phyloP scores from a whole-genome alignment of 2,888 invertebrate genomes.

The Lepidocyrtoides sp. region DNA sequence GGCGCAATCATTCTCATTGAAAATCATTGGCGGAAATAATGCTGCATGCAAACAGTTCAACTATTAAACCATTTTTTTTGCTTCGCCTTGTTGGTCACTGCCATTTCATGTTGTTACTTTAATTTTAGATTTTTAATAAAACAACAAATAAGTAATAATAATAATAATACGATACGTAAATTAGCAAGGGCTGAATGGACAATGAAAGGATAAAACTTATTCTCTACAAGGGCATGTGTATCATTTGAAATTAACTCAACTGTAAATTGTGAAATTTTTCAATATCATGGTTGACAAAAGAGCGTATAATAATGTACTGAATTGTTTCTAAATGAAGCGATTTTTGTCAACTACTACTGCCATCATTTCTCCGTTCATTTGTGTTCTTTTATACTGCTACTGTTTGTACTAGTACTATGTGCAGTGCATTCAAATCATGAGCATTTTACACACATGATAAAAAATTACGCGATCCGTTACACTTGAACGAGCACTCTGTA shows the following conservation, averaged over 20 bases:
- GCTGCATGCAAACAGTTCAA: conserved; percentile 55
- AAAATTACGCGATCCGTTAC: conserved; percentile 69
- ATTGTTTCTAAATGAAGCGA: conserved; percentile 46
- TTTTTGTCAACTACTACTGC: conserved; percentile 21
- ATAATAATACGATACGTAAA: conserved; percentile 8
- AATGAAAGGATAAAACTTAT: background rate
- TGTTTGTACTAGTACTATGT: background rate
- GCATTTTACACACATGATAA: conserved; percentile 35
- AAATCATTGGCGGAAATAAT: conserved; percentile 78
- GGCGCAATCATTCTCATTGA: conserved; percentile 51
- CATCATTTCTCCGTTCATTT: background rate
- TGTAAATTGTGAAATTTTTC: background rate
- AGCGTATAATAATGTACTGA: background rate
- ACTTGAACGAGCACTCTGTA: conserved; percentile 67
- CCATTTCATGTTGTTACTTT: background rate
- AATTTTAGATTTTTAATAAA: background rate
- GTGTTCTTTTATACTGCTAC: background rate
- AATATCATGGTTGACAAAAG: background rate
- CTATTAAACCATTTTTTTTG: background rate
- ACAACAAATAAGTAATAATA: conserved; percentile 18
- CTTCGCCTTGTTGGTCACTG: background rate
- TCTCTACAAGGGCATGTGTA: background rate
- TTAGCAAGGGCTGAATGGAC: conserved; percentile 16
- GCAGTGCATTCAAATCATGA: background rate
- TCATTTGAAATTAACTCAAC: conserved; percentile 24